Conservation (phyloP, 2,888 invertebrate species). For the Leucophenga montana region DNA sequence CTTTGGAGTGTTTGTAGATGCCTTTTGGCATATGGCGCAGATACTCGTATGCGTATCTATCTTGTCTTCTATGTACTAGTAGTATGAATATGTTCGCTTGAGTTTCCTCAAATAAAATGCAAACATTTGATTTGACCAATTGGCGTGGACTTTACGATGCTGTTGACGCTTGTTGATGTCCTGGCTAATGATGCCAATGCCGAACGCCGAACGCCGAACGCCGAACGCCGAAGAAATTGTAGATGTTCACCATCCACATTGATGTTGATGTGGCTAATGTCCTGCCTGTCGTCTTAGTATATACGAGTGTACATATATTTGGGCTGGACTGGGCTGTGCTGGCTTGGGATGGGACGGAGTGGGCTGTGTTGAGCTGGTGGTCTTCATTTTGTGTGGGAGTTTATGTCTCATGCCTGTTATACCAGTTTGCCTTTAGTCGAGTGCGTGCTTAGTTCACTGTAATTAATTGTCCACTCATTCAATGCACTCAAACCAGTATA, state of each 20-base stretch:
- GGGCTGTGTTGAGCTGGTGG: too few relatives aligned
- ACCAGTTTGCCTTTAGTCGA: neutral
- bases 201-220: too few relatives aligned
- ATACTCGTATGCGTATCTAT: neutral
- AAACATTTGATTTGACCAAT: conserved; percentile 17
- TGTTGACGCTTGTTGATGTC: neutral
- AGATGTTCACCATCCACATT: neutral
- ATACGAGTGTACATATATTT: neutral
- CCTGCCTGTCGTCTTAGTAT: too few relatives aligned
- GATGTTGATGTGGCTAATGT: neutral
- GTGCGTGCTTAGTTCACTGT: neutral
- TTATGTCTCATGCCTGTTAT: neutral
- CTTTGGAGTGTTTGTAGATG: too few relatives aligned
- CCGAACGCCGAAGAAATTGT: neutral
- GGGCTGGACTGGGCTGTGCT: too few relatives aligned
- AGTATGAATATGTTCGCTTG: neutral
- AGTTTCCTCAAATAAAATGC: conserved; percentile 5
- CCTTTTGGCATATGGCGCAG: neutral
- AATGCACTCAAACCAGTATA: neutral
- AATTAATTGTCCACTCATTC: conserved; percentile 5
- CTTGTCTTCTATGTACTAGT: neutral
- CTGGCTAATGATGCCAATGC: neutral
- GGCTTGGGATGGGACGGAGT: too few relatives aligned
- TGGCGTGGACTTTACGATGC: neutral
- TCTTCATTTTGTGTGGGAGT: neutral